Percentiles rank a stretch among this genome's conserved stretches.
Conservation (phyloP, 1,140 invertebrate genomes). For the Drosophila tsacasi region DNA sequence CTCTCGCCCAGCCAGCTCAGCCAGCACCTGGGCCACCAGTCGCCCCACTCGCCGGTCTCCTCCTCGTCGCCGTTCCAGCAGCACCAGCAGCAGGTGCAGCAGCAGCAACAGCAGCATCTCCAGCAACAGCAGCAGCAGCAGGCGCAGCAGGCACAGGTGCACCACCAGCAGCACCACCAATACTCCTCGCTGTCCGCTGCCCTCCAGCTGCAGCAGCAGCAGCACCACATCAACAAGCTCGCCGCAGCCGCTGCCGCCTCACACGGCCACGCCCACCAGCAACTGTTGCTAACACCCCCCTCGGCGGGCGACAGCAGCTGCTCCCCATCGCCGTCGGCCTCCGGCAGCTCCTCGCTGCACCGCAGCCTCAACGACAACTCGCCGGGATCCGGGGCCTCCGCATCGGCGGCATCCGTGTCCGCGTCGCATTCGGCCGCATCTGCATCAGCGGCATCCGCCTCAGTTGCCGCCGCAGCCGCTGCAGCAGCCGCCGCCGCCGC, state of each 20-base stretch:
- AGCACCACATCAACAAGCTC: conserved; percentile 80
- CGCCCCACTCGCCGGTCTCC: conserved; percentile 80
- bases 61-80: conserved; percentile 77
- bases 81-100: conserved; percentile 43
- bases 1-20: conserved; percentile 72
- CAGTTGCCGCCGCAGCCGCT: conserved; percentile 87
- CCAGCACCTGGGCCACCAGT: conserved; percentile 75
- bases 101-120: conserved; percentile 33
- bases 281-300: conserved; percentile 79
- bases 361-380: conserved; percentile 88
- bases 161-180: conserved; percentile 71
- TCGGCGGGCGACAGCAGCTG: conserved; percentile 85
- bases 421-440: conserved; percentile 86
- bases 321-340: conserved; percentile 86
- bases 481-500: conserved; percentile 88
- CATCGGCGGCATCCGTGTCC: conserved; percentile 88
- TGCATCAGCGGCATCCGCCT: conserved; percentile 87
- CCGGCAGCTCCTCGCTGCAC: conserved; percentile 84
- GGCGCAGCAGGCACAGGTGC: conserved; percentile 56
- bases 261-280: conserved; percentile 85
- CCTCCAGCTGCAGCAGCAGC: conserved; percentile 79
- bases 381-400: conserved; percentile 85
- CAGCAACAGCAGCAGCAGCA: conserved; percentile 46
- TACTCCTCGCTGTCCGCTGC: conserved; percentile 80
- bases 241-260: conserved; percentile 76